Evolutionary conservation across 2,113 vertebrate genomes (phyloP), one percentile per base, ranked within the genome.

Genomic region (Pluvianellus socialis): DNA sequence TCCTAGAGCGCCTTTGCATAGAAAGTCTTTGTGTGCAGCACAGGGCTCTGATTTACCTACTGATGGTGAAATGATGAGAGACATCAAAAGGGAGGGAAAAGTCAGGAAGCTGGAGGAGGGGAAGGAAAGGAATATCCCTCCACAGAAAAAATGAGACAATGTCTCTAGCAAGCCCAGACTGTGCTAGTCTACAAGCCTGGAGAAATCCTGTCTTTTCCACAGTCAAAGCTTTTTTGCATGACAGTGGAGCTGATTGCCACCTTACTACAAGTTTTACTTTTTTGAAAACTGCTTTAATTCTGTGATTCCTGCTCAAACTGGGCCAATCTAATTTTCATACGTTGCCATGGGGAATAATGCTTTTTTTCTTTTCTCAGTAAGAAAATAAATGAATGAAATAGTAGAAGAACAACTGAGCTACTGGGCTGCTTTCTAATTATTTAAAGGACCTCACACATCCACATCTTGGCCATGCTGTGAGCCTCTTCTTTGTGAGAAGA

Each of bases 361-460:
- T 67, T 90, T 96, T 88, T 80, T 55, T 80, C 21, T 59, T 82
- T 84, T 89, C 49, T 94, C 30, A 49, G 74, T 93, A 96, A 94
- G 55, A 92, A 74, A 92, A 90, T 66, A 44, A 75, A 32, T 67
- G 50, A 80, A 87, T 38, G 49, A 96, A 95, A 85, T 81, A 94
- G 66, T 91, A 27, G 47, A 95, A 87, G 38, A 94, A 74, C 0
- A 0, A 33, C n/a, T 74, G 45, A 45, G 12, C 23, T 79, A 71
- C 24, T 27, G 17, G 26, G 6, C 19, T 79, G 23, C 56, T 84
- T 95, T 82, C 47, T 84, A 56, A 86, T 86, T 95, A 72, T 85
- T 90, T 88, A 67, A 62, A 58, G 38, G 52, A 86, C 56, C n/a
- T 92, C 65, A 58, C 19, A 63, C 71, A 45, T 88, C 20, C 59